These are phyloP conservation scores for Corythaeola cristata DNA, from an alignment of 2,113 vertebrate genomes.

Conservation along the genomic window DNA sequence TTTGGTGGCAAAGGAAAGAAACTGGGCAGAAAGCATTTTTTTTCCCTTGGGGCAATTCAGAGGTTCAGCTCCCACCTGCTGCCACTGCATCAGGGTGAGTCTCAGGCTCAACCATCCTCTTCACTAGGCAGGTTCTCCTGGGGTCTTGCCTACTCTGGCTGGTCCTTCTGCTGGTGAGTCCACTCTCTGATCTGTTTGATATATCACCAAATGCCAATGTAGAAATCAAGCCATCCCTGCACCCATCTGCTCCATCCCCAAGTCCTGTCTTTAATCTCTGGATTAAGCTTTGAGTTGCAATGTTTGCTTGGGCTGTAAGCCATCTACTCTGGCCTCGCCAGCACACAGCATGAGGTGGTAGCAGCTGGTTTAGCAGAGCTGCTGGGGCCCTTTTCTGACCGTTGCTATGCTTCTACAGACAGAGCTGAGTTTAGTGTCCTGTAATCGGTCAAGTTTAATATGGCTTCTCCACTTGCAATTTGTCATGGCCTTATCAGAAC, in stretches of 20 bases:
- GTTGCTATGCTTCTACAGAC: background rate
- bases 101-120: background rate
- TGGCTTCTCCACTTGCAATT: background rate
- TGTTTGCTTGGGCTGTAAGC: background rate
- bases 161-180: background rate
- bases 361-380: background rate
- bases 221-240: background rate
- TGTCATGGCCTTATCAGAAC: slow-evolving; percentile 21
- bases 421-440: background rate
- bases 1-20: background rate
- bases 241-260: background rate
- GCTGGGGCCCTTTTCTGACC: background rate
- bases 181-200: background rate
- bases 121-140: background rate
- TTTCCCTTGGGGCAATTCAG: background rate
- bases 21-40: background rate
- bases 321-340: background rate
- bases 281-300: background rate
- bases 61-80: background rate
- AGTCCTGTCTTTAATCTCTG: background rate
- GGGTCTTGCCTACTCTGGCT: background rate
- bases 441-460: background rate
- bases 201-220: accelerated
- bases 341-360: accelerated
- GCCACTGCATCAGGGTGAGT: background rate